phyloP scores from a whole-genome alignment of 2,113 vertebrate genomes.

The Epinephelus fuscoguttatus region DNA sequence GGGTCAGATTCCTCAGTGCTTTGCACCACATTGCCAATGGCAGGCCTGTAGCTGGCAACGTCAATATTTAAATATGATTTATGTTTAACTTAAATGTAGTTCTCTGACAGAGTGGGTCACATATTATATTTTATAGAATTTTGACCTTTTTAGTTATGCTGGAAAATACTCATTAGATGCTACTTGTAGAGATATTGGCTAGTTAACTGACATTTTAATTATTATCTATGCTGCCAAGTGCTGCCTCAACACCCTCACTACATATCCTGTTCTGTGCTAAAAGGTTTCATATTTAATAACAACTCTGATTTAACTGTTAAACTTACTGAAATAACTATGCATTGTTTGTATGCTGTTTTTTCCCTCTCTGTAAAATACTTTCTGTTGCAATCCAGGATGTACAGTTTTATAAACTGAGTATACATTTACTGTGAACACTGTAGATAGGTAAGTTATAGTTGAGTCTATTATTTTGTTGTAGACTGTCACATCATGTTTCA shows the following conservation, averaged over 20 bases:
- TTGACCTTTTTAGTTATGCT: not conserved
- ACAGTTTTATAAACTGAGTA: conserved; percentile 22
- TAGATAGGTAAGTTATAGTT: conserved; percentile 37
- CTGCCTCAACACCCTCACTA: conserved; percentile 17
- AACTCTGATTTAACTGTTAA: conserved; percentile 4
- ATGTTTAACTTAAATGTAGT: conserved; percentile 19
- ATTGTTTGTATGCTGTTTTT: conserved; percentile 20
- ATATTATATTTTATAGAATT: not conserved
- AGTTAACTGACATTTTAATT: not conserved
- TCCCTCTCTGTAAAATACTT: conserved; percentile 29
- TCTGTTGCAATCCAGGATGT: not conserved
- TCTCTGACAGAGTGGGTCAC: not conserved
- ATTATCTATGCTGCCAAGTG: conserved; percentile 27
- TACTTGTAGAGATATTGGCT: not conserved
- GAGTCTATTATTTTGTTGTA: conserved; percentile 13
- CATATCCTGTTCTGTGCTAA: conserved; percentile 32
- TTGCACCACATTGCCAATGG: conserved; percentile 46
- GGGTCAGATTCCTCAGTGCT: conserved; percentile 59
- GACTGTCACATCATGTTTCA: conserved; percentile 41
- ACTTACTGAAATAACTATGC: conserved; percentile 7
- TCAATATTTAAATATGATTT: conserved; percentile 14
- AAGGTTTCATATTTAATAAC: conserved; percentile 37
- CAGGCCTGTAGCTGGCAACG: not conserved
- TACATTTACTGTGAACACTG: conserved; percentile 67
- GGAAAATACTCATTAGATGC: not conserved